Evolutionary conservation across 2,888 invertebrate species (phyloP).

Genomic region (Parnassius apollo): DNA sequence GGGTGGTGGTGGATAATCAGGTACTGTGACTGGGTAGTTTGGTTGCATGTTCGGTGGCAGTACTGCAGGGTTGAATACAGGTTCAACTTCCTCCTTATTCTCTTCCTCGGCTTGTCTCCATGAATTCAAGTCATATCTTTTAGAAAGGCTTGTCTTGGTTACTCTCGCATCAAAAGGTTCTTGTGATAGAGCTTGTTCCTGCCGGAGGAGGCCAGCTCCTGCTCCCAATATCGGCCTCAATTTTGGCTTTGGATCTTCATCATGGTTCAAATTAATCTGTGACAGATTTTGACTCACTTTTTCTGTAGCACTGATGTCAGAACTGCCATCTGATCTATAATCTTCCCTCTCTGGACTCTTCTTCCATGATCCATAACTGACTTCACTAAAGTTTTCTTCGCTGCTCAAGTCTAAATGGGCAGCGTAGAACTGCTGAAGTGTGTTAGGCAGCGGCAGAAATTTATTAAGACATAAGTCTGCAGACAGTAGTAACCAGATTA

Average conservation of each 20-base stretch:
- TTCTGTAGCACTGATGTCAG: slow-evolving; percentile 41
- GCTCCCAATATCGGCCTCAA: slow-evolving; percentile 70
- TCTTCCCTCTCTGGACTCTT: slow-evolving; percentile 58
- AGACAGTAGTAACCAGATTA: slow-evolving; percentile 68
- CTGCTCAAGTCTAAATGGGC: slow-evolving; percentile 63
- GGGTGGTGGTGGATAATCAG: slow-evolving; percentile 62
- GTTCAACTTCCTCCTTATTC: slow-evolving; percentile 54
- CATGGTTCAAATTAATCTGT: slow-evolving; percentile 57
- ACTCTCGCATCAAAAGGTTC: slow-evolving; percentile 67
- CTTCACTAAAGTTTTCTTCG: slow-evolving; percentile 66
- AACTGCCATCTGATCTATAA: slow-evolving; percentile 38
- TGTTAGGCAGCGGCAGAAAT: slow-evolving; percentile 69
- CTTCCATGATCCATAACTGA: slow-evolving; percentile 72
- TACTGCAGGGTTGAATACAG: slow-evolving; percentile 57
- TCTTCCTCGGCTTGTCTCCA: slow-evolving; percentile 68
- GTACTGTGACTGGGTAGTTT: slow-evolving; percentile 40
- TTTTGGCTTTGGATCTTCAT: slow-evolving; percentile 65
- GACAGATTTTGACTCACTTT: slow-evolving; percentile 59
- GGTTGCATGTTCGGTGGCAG: slow-evolving; percentile 49
- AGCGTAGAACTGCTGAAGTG: slow-evolving; percentile 71
- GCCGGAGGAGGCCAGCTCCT: slow-evolving; percentile 59
- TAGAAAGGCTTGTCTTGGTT: slow-evolving; percentile 52
- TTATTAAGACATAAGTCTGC: slow-evolving; percentile 72
- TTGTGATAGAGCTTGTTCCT: slow-evolving; percentile 54
- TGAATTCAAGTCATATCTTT: slow-evolving; percentile 68